Percentiles rank a stretch among this genome's conserved stretches.
phyloP scores from a whole-genome alignment of 1,140 invertebrate species.

The Onthophagus taurus region DNA sequence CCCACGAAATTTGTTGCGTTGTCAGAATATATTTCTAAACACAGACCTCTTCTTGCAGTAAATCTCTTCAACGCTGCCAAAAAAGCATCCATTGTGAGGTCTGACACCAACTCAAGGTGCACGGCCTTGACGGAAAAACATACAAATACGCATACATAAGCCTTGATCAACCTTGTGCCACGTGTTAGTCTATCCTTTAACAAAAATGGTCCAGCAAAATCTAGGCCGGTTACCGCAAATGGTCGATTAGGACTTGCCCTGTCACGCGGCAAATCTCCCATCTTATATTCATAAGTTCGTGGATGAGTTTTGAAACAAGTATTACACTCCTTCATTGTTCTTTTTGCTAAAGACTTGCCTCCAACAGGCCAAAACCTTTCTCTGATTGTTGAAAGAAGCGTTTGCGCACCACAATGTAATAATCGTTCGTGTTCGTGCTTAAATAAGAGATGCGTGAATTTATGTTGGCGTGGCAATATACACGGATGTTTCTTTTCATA shows the following conservation, averaged over 20 bases:
- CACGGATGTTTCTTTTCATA: slow-evolving; percentile 18
- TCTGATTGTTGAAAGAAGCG: slow-evolving; percentile 11
- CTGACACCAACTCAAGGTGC: slow-evolving; percentile 28
- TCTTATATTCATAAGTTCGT: slow-evolving; percentile 19
- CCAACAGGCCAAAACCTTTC: slow-evolving; percentile 15
- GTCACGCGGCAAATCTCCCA: slow-evolving; percentile 29
- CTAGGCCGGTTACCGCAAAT: no score
- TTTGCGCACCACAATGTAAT: slow-evolving; percentile 16
- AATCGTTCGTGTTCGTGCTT: slow-evolving; percentile 12
- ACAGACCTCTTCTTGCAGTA: slow-evolving; percentile 18
- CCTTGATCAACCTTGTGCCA: slow-evolving; percentile 18
- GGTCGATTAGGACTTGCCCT: no score
- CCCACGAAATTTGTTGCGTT: slow-evolving; percentile 12
- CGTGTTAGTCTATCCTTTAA: no score
- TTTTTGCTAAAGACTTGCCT: slow-evolving; percentile 18
- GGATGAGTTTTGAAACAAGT: slow-evolving; percentile 27
- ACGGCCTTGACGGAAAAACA: slow-evolving; percentile 27
- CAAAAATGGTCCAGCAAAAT: no score
- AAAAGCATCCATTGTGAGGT: slow-evolving; percentile 24
- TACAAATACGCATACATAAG: slow-evolving; percentile 24
- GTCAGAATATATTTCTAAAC: slow-evolving; percentile 21
- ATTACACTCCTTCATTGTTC: slow-evolving; percentile 26
- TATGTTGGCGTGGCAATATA: slow-evolving; percentile 14
- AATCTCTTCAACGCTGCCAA: slow-evolving; percentile 26
- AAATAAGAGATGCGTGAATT: slow-evolving; percentile 16